Evolutionary conservation across 2,113 vertebrate species (phyloP).

Genomic region (Hippoglossus stenolepis): DNA sequence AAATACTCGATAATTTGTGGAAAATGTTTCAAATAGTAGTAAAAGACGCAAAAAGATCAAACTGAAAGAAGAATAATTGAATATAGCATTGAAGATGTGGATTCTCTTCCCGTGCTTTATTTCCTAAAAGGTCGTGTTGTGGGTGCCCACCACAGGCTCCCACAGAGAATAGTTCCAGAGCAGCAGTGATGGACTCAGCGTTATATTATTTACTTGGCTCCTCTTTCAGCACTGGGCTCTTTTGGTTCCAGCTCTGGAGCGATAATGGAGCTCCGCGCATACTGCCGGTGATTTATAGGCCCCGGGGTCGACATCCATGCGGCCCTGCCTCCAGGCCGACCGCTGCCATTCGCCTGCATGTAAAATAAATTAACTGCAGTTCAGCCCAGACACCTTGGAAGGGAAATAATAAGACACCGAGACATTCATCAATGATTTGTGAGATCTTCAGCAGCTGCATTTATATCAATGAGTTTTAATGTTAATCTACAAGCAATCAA

Average conservation of each 20-base stretch:
- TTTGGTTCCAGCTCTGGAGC: constrained; percentile 57
- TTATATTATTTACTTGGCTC: constrained; percentile 69
- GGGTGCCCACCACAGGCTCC: constrained; percentile 5
- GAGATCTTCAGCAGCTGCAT: neutral
- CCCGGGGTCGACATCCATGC: constrained; percentile 19
- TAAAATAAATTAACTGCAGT: constrained; percentile 22
- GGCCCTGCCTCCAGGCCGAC: constrained; percentile 17
- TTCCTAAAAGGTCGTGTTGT: neutral
- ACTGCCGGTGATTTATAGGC: constrained; percentile 68
- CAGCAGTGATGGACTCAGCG: constrained; percentile 49
- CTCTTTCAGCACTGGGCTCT: constrained; percentile 67
- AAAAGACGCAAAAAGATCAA: no score
- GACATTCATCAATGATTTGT: constrained; percentile 3
- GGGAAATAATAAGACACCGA: neutral
- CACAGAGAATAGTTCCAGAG: constrained; percentile 30
- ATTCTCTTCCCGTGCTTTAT: neutral
- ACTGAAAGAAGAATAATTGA: neutral
- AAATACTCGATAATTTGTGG: neutral
- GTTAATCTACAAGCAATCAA: neutral
- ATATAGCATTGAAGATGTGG: neutral
- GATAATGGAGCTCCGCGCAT: constrained; percentile 64
- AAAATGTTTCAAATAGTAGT: neutral
- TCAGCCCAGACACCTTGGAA: neutral
- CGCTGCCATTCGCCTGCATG: constrained; percentile 11
- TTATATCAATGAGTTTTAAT: neutral